Evolutionary conservation across 2,113 vertebrate species (phyloP), one percentile per base, ranked within the genome.

Genomic region (Polypterus bichir): DNA sequence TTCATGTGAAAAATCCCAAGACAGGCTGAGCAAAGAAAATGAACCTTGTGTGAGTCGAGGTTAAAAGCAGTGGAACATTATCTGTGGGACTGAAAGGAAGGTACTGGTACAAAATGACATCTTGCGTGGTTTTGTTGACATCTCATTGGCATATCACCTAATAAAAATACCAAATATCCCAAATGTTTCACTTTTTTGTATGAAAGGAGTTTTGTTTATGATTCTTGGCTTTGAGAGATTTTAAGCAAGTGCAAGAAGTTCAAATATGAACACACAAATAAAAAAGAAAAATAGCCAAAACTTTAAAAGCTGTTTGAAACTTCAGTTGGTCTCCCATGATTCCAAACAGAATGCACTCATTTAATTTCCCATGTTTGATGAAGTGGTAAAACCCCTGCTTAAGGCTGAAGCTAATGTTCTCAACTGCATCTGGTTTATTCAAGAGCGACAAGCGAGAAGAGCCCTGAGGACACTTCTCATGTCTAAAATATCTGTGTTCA

Each of bases 1-100:
- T 74, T 77, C 68, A 69, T 79, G 63, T 78, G 76, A 73, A 76
- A 71, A 77, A 73, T 69, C 77, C 75, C 73, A 70, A 81, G 72
- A 75, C 77, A 72, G 77, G 74, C 66, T 58, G 73, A 69, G 71
- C 57, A 69, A 61, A 4, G 7, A 6, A n/a, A 57, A 56, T 8
- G 47, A 57, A 70, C 69, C 62, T 46, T 9, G 52, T 64, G 68
- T 58, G 69, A 74, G 69, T 64, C 63, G 66, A 63, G 68, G 66
- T 64, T 65, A 74, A 44, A 62, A 62, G 52, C 47, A 62, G 48
- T 47, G 49, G 55, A 55, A 46, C 8, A 55, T 9, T 27, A 27
- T 27, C 27, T 27, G 27, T 27, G 27, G 27, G 27, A 27, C 27
- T 27, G 27, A 27, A 27, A 27, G 27, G 27, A 27, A 27, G 27